These are phyloP conservation scores for Pogonognathellus flavescens DNA, from an alignment of 1,140 invertebrate species.

Conservation along the genomic window DNA sequence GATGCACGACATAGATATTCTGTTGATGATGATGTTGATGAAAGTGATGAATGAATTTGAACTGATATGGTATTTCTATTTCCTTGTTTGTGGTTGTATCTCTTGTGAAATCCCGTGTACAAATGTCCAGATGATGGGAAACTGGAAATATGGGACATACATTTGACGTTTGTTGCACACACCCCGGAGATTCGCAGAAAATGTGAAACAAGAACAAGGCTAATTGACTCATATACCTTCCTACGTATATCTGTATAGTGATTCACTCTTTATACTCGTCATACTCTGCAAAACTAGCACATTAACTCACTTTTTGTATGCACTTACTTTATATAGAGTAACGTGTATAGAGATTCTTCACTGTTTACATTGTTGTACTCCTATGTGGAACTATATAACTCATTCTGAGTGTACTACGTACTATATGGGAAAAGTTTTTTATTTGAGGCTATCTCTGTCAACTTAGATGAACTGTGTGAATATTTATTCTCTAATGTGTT, in stretches of 20 bases:
- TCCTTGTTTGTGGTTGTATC: background rate
- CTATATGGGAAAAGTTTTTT: too few relatives aligned
- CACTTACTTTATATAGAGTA: background rate
- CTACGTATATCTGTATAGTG: background rate
- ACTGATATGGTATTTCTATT: background rate
- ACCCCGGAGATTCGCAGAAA: constrained; percentile 23
- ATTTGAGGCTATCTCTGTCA: too few relatives aligned
- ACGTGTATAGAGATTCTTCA: background rate
- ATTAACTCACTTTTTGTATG: background rate
- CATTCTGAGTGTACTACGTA: too few relatives aligned
- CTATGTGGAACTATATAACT: too few relatives aligned
- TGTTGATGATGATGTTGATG: too few relatives aligned
- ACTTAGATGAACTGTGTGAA: too few relatives aligned
- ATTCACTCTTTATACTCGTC: too few relatives aligned
- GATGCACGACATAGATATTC: too few relatives aligned
- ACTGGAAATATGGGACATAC: background rate
- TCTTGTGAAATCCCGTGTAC: constrained; percentile 17
- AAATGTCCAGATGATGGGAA: constrained; percentile 38
- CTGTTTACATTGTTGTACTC: too few relatives aligned
- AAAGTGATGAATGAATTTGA: constrained; percentile 20
- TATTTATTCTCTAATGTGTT: too few relatives aligned
- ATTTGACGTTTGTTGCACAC: constrained; percentile 35
- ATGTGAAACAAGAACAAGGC: constrained; percentile 6
- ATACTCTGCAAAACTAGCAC: too few relatives aligned
- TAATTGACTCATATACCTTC: background rate